Evolutionary conservation across 2,888 invertebrate genomes (phyloP).

Genomic region (Eustalomyia histrio): DNA sequence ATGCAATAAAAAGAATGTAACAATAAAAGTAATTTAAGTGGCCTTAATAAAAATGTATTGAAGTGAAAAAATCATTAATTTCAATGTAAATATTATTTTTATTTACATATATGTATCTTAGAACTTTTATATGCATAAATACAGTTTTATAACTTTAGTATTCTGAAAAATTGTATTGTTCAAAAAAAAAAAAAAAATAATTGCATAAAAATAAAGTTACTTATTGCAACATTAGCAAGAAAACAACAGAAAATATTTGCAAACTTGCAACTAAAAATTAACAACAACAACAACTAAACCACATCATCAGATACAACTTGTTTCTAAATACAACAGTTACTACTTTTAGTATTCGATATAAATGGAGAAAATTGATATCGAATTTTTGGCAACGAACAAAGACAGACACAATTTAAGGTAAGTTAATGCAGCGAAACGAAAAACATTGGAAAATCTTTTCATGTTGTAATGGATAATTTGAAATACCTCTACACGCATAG

Average conservation of each 20-base stretch:
- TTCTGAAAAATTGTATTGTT: slow-evolving; percentile 27
- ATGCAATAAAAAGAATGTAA: neutral
- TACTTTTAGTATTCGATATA: neutral
- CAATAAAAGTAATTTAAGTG: slow-evolving; percentile 26
- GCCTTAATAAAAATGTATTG: slow-evolving; percentile 29
- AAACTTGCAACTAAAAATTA: slow-evolving; percentile 29
- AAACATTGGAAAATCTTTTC: neutral
- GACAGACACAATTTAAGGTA: neutral
- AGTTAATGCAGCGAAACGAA: neutral
- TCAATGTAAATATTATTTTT: slow-evolving; percentile 33
- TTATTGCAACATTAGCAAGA: slow-evolving; percentile 14
- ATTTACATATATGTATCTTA: slow-evolving; percentile 9
- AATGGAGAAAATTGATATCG: slow-evolving; percentile 13
- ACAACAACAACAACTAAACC: slow-evolving; percentile 5
- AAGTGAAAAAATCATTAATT: slow-evolving; percentile 44
- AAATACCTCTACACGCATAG: neutral
- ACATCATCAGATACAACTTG: neutral
- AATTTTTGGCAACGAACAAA: slow-evolving; percentile 3
- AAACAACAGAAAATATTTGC: slow-evolving; percentile 7
- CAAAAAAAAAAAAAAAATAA: slow-evolving; percentile 18
- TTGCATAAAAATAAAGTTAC: slow-evolving; percentile 11
- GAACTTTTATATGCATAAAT: slow-evolving; percentile 46
- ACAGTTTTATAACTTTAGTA: slow-evolving; percentile 23
- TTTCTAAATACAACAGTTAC: slow-evolving; percentile 24
- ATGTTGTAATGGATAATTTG: neutral